Evolutionary conservation across 2,888 invertebrate genomes (phyloP), one percentile per base, ranked within the genome.

Genomic region (Euspilapteryx auroguttella): DNA sequence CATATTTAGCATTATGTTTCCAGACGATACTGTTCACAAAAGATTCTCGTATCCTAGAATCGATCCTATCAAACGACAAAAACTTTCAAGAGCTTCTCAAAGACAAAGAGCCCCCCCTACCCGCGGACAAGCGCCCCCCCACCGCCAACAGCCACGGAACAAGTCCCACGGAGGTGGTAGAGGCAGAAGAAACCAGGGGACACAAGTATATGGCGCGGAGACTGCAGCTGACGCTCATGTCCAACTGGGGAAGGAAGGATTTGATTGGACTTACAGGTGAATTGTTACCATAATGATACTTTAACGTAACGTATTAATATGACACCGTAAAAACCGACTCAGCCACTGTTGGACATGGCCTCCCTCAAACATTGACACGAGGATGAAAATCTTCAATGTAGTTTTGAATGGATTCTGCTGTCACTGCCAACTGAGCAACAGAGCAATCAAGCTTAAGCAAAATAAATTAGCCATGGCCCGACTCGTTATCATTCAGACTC

Each of bases 1-100:
- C n/a, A n/a, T n/a, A n/a, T n/a, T n/a, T n/a, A n/a, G n/a, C n/a
- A n/a, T n/a, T n/a, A n/a, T n/a, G n/a, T n/a, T 53, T 78, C 14
- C 71, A 92, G 91, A 92, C 90, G 6, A 90, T 92, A 36, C 69
- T 92, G 30, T 92, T 91, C 54, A 91, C 91, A 12, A 87, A 85
- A 36, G 85, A 88, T 41, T 83, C 89, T 20, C 52, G 58, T 11
- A 89, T 90, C 30, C 64, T 92, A 17, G 88, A 75, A 39, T 39
- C 55, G 0, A 47, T 69, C 32, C 52, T 69, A 52, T 37, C 39
- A 15, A 64, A 65, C 35, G 75, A 73, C 35, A 61, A 55, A 34
- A 61, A 64, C 37, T 66, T 71, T 44, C 63, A 66, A 52, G 52
- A 53, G 3, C 44, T 73, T 2, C 45, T 69, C 3, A 63, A 62